Conservation (phyloP, 2,888 invertebrate species). For the Megalurothrips usitatus region DNA sequence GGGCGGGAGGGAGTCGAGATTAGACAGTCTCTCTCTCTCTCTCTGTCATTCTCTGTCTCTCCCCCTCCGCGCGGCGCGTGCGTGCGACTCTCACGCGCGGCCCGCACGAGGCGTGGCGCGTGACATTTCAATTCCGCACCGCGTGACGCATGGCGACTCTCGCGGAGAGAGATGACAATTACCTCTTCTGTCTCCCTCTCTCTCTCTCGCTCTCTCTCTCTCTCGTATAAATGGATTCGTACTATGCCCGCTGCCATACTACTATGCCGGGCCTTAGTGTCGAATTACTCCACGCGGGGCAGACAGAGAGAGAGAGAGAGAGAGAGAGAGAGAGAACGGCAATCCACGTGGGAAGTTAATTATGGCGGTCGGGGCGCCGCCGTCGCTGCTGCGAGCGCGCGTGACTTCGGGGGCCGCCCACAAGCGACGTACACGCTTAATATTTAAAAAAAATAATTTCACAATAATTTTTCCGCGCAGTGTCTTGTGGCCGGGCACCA, state of each 20-base stretch:
- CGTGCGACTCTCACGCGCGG: neutral
- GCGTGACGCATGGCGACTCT: neutral
- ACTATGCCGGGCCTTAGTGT: too few relatives aligned
- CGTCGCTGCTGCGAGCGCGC: too few relatives aligned
- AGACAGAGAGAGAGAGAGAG: neutral
- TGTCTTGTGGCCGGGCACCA: too few relatives aligned
- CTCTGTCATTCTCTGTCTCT: too few relatives aligned
- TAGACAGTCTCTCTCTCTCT: too few relatives aligned
- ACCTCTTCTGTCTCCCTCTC: neutral
- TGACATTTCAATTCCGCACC: constrained; percentile 22
- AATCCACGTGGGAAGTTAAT: constrained; percentile 24
- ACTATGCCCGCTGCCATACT: neutral
- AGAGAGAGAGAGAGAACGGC: neutral
- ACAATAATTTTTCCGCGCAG: too few relatives aligned
- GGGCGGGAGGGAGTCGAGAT: neutral
- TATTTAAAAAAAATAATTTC: too few relatives aligned
- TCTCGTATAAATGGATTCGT: neutral
- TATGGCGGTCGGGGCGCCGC: neutral
- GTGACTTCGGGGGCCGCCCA: too few relatives aligned
- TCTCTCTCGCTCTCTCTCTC: too few relatives aligned
- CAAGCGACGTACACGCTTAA: too few relatives aligned
- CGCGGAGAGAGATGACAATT: neutral
- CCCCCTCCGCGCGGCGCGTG: neutral
- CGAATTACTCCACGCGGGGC: neutral
- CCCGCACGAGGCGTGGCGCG: neutral